Evolutionary conservation across 2,888 invertebrate species (phyloP).

Genomic region (Tryphoninae sp.): DNA sequence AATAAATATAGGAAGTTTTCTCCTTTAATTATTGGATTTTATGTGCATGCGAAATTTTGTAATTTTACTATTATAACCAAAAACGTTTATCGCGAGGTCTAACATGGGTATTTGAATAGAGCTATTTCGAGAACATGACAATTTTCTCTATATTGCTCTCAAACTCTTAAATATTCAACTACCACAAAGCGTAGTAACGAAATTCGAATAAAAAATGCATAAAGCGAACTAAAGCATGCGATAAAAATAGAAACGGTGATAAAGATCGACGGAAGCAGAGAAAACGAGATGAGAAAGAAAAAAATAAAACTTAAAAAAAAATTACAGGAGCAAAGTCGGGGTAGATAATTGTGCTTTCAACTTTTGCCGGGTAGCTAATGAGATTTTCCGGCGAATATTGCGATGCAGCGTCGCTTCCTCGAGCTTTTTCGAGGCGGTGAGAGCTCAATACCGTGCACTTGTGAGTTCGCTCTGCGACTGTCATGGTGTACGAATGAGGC

Average conservation of each 20-base stretch:
- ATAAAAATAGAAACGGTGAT: not conserved
- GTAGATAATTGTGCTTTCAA: slow-evolving; percentile 23
- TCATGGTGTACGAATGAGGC: not conserved
- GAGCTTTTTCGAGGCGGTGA: not conserved
- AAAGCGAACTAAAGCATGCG: too few relatives aligned
- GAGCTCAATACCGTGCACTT: not conserved
- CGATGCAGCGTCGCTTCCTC: not conserved
- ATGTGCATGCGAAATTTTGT: not conserved
- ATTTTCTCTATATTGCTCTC: too few relatives aligned
- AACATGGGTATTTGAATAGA: too few relatives aligned
- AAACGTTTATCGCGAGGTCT: too few relatives aligned
- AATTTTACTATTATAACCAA: not conserved
- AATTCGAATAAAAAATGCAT: slow-evolving; percentile 3
- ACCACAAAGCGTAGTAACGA: not conserved
- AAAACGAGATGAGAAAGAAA: not conserved
- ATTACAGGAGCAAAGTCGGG: not conserved
- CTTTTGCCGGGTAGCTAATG: slow-evolving; percentile 22
- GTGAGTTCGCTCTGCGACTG: not conserved
- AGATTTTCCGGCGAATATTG: slow-evolving; percentile 20
- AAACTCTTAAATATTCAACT: too few relatives aligned
- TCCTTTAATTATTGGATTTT: not conserved
- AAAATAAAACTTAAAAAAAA: not conserved
- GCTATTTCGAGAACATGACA: too few relatives aligned
- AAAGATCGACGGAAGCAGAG: not conserved
- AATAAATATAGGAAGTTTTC: not conserved